Percentiles rank a stretch among this genome's conserved stretches.
These are phyloP conservation scores for Rhamnusium bicolor DNA, from an alignment of 2,888 invertebrate genomes.

Conservation along the genomic window DNA sequence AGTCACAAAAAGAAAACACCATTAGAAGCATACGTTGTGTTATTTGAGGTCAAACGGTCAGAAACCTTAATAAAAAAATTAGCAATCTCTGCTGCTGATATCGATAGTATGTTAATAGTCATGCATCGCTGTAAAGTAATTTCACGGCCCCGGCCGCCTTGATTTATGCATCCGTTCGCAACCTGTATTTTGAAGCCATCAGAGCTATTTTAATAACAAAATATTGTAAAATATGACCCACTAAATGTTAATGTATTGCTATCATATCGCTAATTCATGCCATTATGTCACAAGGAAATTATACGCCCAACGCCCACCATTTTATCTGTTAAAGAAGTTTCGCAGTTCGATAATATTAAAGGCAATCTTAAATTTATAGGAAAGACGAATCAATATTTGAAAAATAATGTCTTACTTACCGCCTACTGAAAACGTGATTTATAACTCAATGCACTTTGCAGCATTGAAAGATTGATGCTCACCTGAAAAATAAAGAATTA, in stretches of 20 bases:
- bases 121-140: slow-evolving; percentile 51
- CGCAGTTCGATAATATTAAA: not conserved
- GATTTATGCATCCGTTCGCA: slow-evolving; percentile 66
- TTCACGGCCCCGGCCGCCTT: slow-evolving; percentile 43
- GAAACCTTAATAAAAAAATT: not conserved
- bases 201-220: slow-evolving; percentile 64
- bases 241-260: slow-evolving; percentile 60
- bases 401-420: slow-evolving; percentile 24
- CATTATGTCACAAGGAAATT: slow-evolving; percentile 45
- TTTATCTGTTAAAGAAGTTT: slow-evolving; percentile 9
- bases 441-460: slow-evolving; percentile 16
- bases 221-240: slow-evolving; percentile 59
- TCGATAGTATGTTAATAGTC: slow-evolving; percentile 53
- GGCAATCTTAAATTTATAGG: not conserved
- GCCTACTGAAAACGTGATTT: slow-evolving; percentile 2
- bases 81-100: slow-evolving; percentile 30
- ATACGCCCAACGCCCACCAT: slow-evolving; percentile 3
- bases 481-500: slow-evolving; percentile 8
- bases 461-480: not conserved
- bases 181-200: slow-evolving; percentile 66
- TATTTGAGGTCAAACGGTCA: not conserved
- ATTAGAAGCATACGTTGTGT: not conserved
- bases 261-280: slow-evolving; percentile 55
- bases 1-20: slow-evolving; percentile 7
- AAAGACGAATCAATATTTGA: slow-evolving; percentile 11